phyloP scores from a whole-genome alignment of 2,888 invertebrate species.

The Noctua comes region DNA sequence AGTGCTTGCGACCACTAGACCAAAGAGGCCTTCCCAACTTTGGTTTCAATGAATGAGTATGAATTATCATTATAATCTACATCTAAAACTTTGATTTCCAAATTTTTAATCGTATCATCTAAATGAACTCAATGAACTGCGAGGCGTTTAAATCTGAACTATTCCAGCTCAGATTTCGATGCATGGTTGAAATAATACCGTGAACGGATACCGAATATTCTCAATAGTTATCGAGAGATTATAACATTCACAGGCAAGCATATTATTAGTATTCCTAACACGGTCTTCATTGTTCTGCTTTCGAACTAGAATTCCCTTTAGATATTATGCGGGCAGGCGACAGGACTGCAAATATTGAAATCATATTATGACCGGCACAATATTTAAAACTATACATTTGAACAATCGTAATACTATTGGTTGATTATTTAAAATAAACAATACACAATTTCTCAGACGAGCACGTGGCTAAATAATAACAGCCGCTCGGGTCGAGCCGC shows the following conservation, averaged over 20 bases:
- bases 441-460: neutral
- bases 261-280: conserved; percentile 56
- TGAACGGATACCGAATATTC: conserved; percentile 43
- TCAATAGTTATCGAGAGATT: conserved; percentile 42
- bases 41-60: neutral
- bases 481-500: neutral
- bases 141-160: neutral
- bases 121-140: neutral
- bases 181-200: conserved; percentile 41
- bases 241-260: conserved; percentile 38
- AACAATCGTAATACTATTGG: neutral
- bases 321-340: conserved; percentile 50
- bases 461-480: neutral
- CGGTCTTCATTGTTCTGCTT: conserved; percentile 59
- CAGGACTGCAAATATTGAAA: conserved; percentile 57
- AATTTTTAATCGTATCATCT: neutral
- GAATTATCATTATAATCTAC: neutral
- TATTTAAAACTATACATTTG: conserved; percentile 12
- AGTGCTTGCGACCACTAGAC: neutral
- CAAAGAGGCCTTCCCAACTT: neutral
- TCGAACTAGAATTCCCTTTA: conserved; percentile 56
- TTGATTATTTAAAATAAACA: neutral
- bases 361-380: conserved; percentile 27
- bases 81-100: neutral
- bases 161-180: neutral